Evolutionary conservation across 2,113 vertebrate genomes (phyloP), one percentile per base, ranked within the genome.

Genomic region (Sarotherodon lohbergeri): DNA sequence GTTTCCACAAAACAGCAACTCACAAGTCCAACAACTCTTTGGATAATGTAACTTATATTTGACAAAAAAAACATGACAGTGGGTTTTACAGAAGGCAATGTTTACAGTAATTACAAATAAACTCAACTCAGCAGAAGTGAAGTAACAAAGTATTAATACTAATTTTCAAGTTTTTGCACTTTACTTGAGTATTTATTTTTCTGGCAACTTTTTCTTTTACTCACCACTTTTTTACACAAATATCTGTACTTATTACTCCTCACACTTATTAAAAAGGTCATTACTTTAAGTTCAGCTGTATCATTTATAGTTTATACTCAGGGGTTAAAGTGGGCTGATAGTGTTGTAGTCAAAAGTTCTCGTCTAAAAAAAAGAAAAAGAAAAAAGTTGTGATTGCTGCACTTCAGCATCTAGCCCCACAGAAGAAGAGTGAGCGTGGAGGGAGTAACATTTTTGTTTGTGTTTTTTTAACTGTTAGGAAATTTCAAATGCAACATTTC

Each of bases 61-160:
- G 16, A 61, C 1, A 66, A 66, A 39, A 41, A 36, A 41, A 36
- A 9, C 36, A 14, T 0, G 4, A 22, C 11, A 0, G 63, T 2
- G 36, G 6, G 2, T 41, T 68, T 68, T 8, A 68, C 19, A 68
- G n/a, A 24, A 59, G 0, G 34, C 36, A 41, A 3, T 4, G n/a
- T 71, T 71, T 71, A 5, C 63, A 41, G 63, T 71, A 43, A 2
- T 43, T 19, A 41, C 36, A 22, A 68, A 41, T 14, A 68, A 41
- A 68, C 19, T 39, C 19, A 68, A 46, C 14, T 36, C 2, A 36
- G 36, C 36, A 9, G 36, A 36, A 36, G 36, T 36, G 36, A 36
- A 36, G 34, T 7, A 34, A 36, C 8, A 9, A 36, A 9, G 36
- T 36, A 36, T 8, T 11, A 63, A 63, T 36, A 63, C 32, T 63